Base-by-base conservation (phyloP, 1,140 invertebrate genomes). In the Zaprionus tsacasi region DNA sequence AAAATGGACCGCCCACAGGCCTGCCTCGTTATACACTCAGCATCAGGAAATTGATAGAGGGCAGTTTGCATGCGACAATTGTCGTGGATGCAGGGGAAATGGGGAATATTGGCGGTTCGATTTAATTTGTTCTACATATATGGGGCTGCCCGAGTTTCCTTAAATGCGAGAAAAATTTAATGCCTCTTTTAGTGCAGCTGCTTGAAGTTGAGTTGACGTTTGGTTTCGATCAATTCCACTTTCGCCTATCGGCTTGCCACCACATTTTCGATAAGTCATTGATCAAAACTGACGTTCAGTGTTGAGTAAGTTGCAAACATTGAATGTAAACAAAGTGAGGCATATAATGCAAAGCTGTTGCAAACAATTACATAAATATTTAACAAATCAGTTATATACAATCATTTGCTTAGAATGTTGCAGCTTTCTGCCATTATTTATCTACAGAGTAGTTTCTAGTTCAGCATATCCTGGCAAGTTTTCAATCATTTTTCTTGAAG, bases 1-100 rank as follows among this genome's bases (percentile, higher is more conserved):
- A 75, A 70, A 75, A 64, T 33, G 71, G 45, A 45, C 72, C 35
- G 36, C 35, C 54, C 66, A 56, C 61, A 63, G 11, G 13, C 33
- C 35, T 35, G n/a, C 59, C 59, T 38, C 54, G 27, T 52, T 43
- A 12, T 58, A 58, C 59, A 75, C 72, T 75, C 45, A 17, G 38
- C 64, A 59, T 52, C 21, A 21, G 15, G 43, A 58, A 59, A 68
- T 38, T 48, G 55, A 58, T 58, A 68, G 35, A 17, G 54, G 40
- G 33, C 10, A 48, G 43, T 8, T 66, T 48, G 45, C 45, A 17
- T 21, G 45, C 17, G 17, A 50, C 17, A 48, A 48, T 10, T 17
- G 45, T 48, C 4, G 3, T 3, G 45, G 45, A 5, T 8, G 40
- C 2, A 15, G 0, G 0, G 40, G n/a, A 8, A n/a, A n/a, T n/a